These are phyloP conservation scores for Lathamus discolor DNA, from an alignment of 2,113 vertebrate species.

Conservation along the genomic window DNA sequence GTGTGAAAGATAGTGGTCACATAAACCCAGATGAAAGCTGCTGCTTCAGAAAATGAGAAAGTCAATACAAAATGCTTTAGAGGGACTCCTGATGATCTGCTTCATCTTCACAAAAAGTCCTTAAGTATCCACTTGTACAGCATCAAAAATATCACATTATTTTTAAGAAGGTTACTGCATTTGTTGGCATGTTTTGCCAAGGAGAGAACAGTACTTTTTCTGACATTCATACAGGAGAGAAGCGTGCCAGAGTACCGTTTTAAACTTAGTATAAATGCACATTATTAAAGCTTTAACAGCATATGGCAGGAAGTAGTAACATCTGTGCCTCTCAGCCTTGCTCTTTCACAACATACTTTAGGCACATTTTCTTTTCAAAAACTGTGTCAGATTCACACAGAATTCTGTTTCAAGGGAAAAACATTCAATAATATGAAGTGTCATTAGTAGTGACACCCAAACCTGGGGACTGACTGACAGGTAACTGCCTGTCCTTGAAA, in stretches of 20 bases:
- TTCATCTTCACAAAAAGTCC: constrained; percentile 11
- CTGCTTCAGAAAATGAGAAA: constrained; percentile 5
- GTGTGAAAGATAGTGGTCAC: not conserved
- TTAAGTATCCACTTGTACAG: not conserved
- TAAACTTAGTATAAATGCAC: not conserved
- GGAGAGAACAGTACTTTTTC: not conserved
- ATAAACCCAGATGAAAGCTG: not conserved
- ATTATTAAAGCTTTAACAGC: constrained; percentile 22
- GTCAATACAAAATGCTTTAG: constrained; percentile 28
- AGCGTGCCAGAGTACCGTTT: not conserved
- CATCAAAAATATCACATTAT: not conserved
- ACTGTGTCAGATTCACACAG: not conserved
- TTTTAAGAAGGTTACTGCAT: not conserved
- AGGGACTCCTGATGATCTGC: not conserved
- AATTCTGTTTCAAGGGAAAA: not conserved
- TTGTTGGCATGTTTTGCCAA: not conserved
- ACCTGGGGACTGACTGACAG: not conserved
- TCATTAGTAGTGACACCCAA: not conserved
- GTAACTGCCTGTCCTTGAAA: not conserved
- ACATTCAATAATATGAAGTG: not conserved
- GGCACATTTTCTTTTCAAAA: not conserved
- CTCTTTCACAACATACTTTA: not conserved
- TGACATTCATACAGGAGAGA: not conserved
- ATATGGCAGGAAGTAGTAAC: constrained; percentile 15
- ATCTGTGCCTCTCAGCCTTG: constrained; percentile 9